A percentile compares a stretch with the other conserved stretches of the same genome.
phyloP scores from a whole-genome alignment of 2,797 vertebrate species.

The Alca torda region DNA sequence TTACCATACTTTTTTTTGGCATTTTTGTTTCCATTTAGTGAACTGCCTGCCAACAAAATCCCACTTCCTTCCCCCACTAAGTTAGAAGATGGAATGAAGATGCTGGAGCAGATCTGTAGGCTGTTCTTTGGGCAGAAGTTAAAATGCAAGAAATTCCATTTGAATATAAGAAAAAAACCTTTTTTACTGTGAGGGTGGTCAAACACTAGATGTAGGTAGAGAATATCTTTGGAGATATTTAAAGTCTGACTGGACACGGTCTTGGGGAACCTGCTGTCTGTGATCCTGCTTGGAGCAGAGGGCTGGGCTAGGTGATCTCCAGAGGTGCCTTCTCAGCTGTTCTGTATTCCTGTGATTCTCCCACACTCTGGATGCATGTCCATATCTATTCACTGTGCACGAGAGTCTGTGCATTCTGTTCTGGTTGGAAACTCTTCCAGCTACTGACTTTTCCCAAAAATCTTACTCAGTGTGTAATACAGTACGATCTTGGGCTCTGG shows the following conservation, averaged over 20 bases:
- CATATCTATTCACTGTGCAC: accelerated
- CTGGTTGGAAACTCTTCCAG: neutral
- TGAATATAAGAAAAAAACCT: neutral
- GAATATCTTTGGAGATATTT: neutral
- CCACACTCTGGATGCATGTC: neutral
- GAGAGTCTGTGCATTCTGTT: neutral
- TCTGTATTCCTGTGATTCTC: neutral
- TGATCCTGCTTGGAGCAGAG: neutral
- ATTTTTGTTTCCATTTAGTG: neutral
- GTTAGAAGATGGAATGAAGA: neutral
- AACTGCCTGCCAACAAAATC: neutral
- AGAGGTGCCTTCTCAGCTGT: neutral
- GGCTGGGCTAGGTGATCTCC: neutral
- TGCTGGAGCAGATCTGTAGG: neutral
- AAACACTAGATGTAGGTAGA: neutral
- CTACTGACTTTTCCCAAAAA: neutral
- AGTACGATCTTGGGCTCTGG: neutral
- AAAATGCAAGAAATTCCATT: neutral
- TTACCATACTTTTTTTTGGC: neutral
- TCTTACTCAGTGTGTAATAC: neutral
- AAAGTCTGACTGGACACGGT: neutral
- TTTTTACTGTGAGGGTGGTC: neutral
- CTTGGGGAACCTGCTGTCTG: neutral
- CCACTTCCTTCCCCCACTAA: neutral
- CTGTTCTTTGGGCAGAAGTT: neutral